Evolutionary conservation across 2,888 invertebrate genomes (phyloP), one percentile per base, ranked within the genome.

Genomic region (Calameuta filiformis): DNA sequence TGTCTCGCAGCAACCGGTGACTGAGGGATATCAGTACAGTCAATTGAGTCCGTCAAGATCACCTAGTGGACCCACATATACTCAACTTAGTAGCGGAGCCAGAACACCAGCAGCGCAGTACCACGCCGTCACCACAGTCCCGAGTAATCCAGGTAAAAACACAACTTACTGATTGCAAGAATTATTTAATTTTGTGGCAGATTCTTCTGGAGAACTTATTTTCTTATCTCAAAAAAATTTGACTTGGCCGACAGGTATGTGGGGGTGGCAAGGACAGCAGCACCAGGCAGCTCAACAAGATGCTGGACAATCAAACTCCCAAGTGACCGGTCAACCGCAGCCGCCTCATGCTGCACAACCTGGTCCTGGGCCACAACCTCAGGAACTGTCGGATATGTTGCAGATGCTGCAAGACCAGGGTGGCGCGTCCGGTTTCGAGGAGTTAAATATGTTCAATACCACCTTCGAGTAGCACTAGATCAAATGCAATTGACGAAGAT

Each of bases 391-490:
- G 30, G 98, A 98, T 89, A 97, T 98, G 97, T 93, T 98, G 87
- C 97, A 98, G 92, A 97, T 98, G 95, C 93, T 98, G 78, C 93
- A 93, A 79, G 97, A 97, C 92, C 97, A 97, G 91, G 95, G 95
- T 87, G 96, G 95, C 76, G 94, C 96, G 69, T 94, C 96, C 79
- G 95, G 96, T 37, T 98, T 98, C 91, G 97, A 97, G 91, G 98
- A 98, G 92, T 94, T 98, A 87, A 96, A 96, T 89, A 98, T 98
- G 97, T 98, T 98, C 92, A 97, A 96, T 91, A 95, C 97, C 86
- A 94, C 94, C 85, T 96, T 96, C 89, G 95, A 95, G 92, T 95
- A 93, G 91, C 81, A 82, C 86, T 79, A 37, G 30, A 73, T 73
- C 34, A 73, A 73, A 71, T 81, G 76, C 33, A 37, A 35, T 33